These are phyloP conservation scores for Euzophera pinguis DNA, from an alignment of 2,888 invertebrate species.

Conservation along the genomic window DNA sequence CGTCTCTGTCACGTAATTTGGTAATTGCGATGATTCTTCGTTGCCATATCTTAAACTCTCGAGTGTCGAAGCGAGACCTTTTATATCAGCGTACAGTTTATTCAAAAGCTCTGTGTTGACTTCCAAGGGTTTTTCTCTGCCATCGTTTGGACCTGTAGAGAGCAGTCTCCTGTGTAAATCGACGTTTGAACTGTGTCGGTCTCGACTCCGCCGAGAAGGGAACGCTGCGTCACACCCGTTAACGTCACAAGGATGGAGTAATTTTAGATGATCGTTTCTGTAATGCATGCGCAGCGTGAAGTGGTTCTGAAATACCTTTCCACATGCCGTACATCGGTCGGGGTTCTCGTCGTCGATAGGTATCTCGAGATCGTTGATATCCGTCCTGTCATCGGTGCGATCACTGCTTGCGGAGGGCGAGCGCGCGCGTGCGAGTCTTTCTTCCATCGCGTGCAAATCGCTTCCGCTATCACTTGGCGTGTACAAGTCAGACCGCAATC, in stretches of 20 bases:
- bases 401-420: constrained; percentile 71
- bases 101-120: constrained; percentile 91
- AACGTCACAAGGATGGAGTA: constrained; percentile 93
- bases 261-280: constrained; percentile 93
- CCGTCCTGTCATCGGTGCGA: constrained; percentile 59
- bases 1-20: constrained; percentile 70
- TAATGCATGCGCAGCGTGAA: constrained; percentile 94
- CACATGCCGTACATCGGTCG: constrained; percentile 90
- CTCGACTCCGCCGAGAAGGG: constrained; percentile 88
- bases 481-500: constrained; percentile 67
- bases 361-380: constrained; percentile 83
- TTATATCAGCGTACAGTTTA: constrained; percentile 88
- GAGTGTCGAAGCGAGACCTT: constrained; percentile 78
- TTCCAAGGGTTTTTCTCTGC: constrained; percentile 79
- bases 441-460: constrained; percentile 73
- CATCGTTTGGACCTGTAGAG: constrained; percentile 69
- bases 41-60: constrained; percentile 82
- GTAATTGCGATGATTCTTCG: constrained; percentile 64
- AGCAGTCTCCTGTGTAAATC: constrained; percentile 73
- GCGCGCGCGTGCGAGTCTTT: constrained; percentile 73
- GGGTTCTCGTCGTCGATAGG: constrained; percentile 94
- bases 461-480: constrained; percentile 77
- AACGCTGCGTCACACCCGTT: constrained; percentile 95
- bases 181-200: constrained; percentile 80
- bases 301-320: constrained; percentile 94